phyloP scores from a whole-genome alignment of 1,140 invertebrate species.

The Zophobas atratus region DNA sequence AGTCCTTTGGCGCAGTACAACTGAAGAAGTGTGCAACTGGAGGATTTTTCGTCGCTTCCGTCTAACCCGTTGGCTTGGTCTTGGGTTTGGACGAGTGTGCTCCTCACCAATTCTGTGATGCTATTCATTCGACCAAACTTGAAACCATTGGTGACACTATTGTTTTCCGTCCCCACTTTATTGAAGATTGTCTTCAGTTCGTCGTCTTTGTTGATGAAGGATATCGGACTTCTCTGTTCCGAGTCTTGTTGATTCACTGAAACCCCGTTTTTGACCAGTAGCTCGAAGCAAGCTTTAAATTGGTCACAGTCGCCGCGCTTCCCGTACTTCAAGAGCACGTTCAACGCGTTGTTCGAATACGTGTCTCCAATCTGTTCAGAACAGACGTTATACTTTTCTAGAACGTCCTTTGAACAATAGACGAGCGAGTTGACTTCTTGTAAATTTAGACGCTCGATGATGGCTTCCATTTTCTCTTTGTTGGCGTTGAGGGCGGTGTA shows the following conservation, averaged over 20 bases:
- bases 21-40: conserved; percentile 20
- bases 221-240: neutral
- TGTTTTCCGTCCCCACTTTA: no score
- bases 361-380: neutral
- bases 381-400: neutral
- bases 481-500: neutral
- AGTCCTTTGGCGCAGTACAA: conserved; percentile 9
- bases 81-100: neutral
- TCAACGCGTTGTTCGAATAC: conserved; percentile 17
- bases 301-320: neutral
- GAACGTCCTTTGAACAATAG: neutral
- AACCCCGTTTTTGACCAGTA: neutral
- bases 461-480: neutral
- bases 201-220: no score
- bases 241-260: conserved; percentile 1
- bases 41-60: neutral
- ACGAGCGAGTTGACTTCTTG: neutral
- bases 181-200: no score
- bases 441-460: neutral
- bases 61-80: neutral
- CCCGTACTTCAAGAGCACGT: conserved; percentile 13
- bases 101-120: no score
- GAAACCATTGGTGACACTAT: no score
- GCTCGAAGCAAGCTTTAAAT: neutral
- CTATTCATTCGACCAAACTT: no score